Evolutionary conservation across 2,888 invertebrate genomes (phyloP).

Genomic region (Orthonychiurus folsomi): DNA sequence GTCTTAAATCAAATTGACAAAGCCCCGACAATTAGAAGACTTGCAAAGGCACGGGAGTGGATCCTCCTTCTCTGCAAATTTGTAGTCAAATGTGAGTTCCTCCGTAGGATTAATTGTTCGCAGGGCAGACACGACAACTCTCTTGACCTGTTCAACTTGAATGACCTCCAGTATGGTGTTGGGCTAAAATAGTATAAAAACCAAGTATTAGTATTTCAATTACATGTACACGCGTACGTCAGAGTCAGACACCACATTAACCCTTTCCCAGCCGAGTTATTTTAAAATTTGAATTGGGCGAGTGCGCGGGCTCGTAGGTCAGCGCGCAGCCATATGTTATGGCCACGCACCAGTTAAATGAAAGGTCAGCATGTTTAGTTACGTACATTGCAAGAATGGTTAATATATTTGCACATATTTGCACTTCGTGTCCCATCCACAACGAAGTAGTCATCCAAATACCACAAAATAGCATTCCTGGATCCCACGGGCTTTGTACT

Average conservation of each 20-base stretch:
- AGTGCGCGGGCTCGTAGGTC: no score
- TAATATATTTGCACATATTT: background rate
- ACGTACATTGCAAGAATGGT: constrained; percentile 4
- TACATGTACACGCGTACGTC: background rate
- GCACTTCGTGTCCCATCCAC: background rate
- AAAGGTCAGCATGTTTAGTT: background rate
- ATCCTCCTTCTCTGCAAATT: background rate
- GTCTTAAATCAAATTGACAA: background rate
- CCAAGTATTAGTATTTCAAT: background rate
- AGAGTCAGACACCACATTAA: no score
- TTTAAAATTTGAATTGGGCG: no score
- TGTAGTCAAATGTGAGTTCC: background rate
- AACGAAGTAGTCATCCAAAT: background rate
- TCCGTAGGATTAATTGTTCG: background rate
- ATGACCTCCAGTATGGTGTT: background rate
- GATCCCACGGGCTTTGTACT: background rate
- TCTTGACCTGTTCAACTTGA: background rate
- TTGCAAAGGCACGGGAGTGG: background rate
- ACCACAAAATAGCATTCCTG: background rate
- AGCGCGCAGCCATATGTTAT: no score
- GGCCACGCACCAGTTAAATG: no score
- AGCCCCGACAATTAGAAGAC: background rate
- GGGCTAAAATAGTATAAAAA: background rate
- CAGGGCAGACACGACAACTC: background rate
- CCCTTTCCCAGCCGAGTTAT: no score